Conservation (phyloP, 1,140 invertebrate genomes). For the Drosophila paulistorum region DNA sequence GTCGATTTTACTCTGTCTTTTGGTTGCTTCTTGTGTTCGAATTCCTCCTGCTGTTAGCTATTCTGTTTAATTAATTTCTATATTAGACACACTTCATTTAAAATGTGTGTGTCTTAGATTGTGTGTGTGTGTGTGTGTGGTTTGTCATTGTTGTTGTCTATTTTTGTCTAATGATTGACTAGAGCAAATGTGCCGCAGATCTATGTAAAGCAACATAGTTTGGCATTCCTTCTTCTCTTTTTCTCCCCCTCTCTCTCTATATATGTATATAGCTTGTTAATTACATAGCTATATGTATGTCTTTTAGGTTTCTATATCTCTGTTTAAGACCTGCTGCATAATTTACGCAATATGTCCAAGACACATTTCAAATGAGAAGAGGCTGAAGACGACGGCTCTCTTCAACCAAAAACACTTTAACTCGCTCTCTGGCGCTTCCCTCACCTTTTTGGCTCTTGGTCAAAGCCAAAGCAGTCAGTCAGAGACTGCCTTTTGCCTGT, state of each 20-base stretch:
- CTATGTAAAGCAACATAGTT: slow-evolving; percentile 38
- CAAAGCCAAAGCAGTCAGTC: neutral
- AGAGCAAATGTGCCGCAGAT: slow-evolving; percentile 55
- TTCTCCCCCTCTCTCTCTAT: neutral
- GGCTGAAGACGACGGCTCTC: neutral
- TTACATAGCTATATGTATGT: slow-evolving; percentile 42
- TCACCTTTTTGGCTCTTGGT: neutral
- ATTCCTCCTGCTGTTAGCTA: slow-evolving; percentile 47
- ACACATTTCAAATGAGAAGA: slow-evolving; percentile 15
- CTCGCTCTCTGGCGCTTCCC: neutral
- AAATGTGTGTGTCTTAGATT: slow-evolving; percentile 37
- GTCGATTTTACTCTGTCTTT: neutral
- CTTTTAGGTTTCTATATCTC: slow-evolving; percentile 60
- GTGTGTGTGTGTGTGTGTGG: slow-evolving; percentile 25
- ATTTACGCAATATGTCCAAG: slow-evolving; percentile 53
- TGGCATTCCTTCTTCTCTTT: neutral
- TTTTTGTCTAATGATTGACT: slow-evolving; percentile 69
- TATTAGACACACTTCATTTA: slow-evolving; percentile 80
- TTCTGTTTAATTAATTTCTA: slow-evolving; percentile 78
- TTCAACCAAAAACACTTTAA: slow-evolving; percentile 20
- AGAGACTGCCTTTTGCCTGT: slow-evolving; percentile 33
- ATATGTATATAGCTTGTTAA: slow-evolving; percentile 6
- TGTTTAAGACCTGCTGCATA: slow-evolving; percentile 41
- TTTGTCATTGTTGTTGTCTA: slow-evolving; percentile 43
- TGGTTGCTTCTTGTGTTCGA: slow-evolving; percentile 10